Evolutionary conservation across 2,113 vertebrate species (phyloP).

Genomic region (Crotophaga sulcirostris): DNA sequence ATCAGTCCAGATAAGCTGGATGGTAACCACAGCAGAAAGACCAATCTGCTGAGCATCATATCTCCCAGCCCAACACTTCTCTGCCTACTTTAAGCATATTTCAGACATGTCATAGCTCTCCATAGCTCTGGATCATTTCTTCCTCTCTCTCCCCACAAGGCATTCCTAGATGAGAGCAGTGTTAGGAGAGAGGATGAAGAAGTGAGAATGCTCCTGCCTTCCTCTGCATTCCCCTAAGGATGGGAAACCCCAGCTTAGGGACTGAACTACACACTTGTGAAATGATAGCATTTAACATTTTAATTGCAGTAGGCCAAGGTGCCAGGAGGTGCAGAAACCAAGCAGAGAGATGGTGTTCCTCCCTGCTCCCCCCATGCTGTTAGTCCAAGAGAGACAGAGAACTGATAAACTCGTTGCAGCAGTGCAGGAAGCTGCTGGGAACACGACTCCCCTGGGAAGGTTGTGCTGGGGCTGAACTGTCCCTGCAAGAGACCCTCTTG

Average conservation of each 20-base stretch:
- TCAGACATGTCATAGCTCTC: background rate
- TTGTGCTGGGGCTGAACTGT: background rate
- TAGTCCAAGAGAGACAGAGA: background rate
- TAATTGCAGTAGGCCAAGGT: background rate
- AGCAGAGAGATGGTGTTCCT: background rate
- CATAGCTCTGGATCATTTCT: background rate
- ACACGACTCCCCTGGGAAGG: background rate
- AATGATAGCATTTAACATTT: background rate
- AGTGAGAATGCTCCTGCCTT: background rate
- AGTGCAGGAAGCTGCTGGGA: background rate
- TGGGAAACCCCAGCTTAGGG: background rate
- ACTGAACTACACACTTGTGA: background rate
- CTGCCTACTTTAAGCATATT: background rate
- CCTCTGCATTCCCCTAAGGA: background rate
- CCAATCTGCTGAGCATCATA: background rate
- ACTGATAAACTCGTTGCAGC: background rate
- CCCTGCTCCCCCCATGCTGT: background rate
- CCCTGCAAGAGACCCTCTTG: background rate
- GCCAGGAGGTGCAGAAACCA: background rate
- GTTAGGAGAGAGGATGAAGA: background rate
- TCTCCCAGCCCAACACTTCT: background rate
- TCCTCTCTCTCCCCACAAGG: background rate
- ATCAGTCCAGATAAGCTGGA: background rate
- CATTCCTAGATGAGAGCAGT: background rate
- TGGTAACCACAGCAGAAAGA: background rate